These are phyloP conservation scores for Netelia melanura DNA, from an alignment of 2,888 invertebrate species.

Conservation along the genomic window DNA sequence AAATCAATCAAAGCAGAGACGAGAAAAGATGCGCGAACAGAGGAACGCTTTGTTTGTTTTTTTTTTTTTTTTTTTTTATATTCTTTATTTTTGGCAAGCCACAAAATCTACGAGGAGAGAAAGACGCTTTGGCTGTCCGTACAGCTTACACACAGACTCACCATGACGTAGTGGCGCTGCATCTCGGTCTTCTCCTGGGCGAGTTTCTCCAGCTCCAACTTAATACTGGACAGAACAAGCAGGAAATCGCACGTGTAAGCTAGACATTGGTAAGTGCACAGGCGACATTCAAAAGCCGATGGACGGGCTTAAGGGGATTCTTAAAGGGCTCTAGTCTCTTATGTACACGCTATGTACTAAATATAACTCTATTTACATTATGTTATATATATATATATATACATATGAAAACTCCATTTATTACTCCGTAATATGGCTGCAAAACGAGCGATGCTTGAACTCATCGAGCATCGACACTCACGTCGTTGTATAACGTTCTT, in stretches of 20 bases:
- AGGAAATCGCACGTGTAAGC: constrained; percentile 82
- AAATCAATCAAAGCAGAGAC: neutral
- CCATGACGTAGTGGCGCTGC: constrained; percentile 95
- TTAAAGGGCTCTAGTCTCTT: constrained; percentile 56
- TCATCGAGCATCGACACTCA: constrained; percentile 11
- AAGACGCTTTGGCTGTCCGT: constrained; percentile 20
- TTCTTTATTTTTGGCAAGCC: constrained; percentile 7
- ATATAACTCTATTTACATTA: constrained; percentile 62
- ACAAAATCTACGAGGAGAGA: constrained; percentile 22
- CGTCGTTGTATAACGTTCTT: constrained; percentile 7
- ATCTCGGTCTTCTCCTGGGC: constrained; percentile 95
- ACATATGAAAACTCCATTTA: constrained; percentile 1
- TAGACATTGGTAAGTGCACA: constrained; percentile 80
- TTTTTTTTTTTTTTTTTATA: neutral
- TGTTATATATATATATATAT: constrained; percentile 1
- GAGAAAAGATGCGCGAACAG: constrained; percentile 9
- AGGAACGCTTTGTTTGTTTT: constrained; percentile 4
- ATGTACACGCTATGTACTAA: constrained; percentile 55
- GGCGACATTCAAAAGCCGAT: constrained; percentile 79
- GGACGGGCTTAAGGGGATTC: constrained; percentile 50
- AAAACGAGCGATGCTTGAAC: constrained; percentile 23
- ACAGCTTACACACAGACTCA: constrained; percentile 85
- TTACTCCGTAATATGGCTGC: constrained; percentile 49
- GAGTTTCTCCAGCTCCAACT: constrained; percentile 94
- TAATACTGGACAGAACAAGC: constrained; percentile 88